Conservation (phyloP, 1,140 invertebrate species). For the Aphis craccivora region DNA sequence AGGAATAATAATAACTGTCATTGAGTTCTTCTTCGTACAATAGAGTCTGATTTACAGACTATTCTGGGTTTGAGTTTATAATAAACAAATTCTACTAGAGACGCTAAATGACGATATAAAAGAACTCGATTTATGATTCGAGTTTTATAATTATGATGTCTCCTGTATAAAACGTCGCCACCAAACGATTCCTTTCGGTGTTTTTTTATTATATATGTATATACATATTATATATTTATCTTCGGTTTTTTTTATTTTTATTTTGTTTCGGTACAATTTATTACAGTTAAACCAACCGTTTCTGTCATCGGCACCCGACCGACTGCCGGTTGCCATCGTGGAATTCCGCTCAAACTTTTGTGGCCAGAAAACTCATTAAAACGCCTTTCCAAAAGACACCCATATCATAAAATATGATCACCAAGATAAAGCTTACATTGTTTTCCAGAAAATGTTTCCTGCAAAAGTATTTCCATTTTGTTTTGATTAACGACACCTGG, state of each 20-base stretch:
- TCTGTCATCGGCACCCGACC: constrained; percentile 55
- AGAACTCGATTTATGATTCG: constrained; percentile 48
- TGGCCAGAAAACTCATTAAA: constrained; percentile 55
- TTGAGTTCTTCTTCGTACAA: neutral
- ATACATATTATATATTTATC: neutral
- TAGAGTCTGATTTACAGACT: neutral
- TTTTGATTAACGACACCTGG: constrained; percentile 41
- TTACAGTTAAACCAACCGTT: constrained; percentile 55
- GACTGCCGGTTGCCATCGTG: constrained; percentile 26
- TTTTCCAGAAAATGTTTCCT: constrained; percentile 8
- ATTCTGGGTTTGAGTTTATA: neutral
- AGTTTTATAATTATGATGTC: constrained; percentile 53
- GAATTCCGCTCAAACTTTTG: constrained; percentile 51
- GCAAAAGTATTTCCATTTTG: constrained; percentile 36
- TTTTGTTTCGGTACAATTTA: constrained; percentile 29
- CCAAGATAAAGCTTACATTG: neutral
- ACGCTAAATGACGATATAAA: constrained; percentile 34
- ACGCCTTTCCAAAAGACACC: constrained; percentile 43
- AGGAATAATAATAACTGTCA: neutral
- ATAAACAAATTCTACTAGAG: neutral
- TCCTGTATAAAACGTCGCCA: constrained; percentile 35
- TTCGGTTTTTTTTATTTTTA: constrained; percentile 16
- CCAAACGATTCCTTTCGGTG: constrained; percentile 37
- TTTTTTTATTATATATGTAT: constrained; percentile 10
- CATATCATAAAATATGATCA: constrained; percentile 49